Percentiles rank a stretch among this genome's conserved stretches.
phyloP scores from a whole-genome alignment of 2,888 invertebrate species.

The Phasia obesa region DNA sequence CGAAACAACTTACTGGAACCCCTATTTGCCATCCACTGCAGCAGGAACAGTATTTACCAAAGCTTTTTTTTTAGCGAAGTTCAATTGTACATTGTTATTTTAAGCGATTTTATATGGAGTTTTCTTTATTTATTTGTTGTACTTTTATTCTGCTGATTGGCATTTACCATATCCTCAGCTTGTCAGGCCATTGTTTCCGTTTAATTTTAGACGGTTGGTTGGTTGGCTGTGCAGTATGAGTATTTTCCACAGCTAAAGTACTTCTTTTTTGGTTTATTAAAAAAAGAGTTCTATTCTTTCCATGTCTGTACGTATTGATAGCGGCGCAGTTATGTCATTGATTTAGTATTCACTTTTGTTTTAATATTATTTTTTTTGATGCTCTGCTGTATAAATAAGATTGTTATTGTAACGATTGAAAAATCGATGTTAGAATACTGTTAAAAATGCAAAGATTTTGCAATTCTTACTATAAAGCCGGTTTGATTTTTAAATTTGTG shows the following conservation, averaged over 20 bases:
- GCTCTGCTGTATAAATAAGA: not conserved
- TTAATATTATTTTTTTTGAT: slow-evolving; percentile 41
- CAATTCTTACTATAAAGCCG: too few species aligned
- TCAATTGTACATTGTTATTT: slow-evolving; percentile 51
- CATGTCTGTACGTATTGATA: not conserved
- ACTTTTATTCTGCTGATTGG: slow-evolving; percentile 66
- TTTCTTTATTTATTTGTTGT: slow-evolving; percentile 29
- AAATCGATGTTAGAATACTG: not conserved
- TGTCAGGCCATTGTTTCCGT: slow-evolving; percentile 69
- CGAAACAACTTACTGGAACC: not conserved
- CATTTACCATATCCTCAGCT: slow-evolving; percentile 70
- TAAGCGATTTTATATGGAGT: slow-evolving; percentile 40
- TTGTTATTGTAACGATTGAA: slow-evolving; percentile 15
- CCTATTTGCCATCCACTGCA: slow-evolving; percentile 4
- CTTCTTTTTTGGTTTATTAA: not conserved
- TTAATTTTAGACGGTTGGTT: slow-evolving; percentile 43
- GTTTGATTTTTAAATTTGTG: too few species aligned
- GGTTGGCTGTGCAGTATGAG: slow-evolving; percentile 21
- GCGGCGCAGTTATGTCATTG: slow-evolving; percentile 47
- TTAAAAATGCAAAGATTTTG: not conserved
- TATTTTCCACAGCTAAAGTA: slow-evolving; percentile 49
- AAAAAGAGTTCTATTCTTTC: slow-evolving; percentile 3
- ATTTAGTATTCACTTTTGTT: slow-evolving; percentile 63
- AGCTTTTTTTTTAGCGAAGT: slow-evolving; percentile 24
- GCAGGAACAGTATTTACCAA: slow-evolving; percentile 18